Percentiles rank a stretch among this genome's conserved stretches.
Evolutionary conservation across 2,113 vertebrate genomes (phyloP).

Genomic region (Siniperca knerii): DNA sequence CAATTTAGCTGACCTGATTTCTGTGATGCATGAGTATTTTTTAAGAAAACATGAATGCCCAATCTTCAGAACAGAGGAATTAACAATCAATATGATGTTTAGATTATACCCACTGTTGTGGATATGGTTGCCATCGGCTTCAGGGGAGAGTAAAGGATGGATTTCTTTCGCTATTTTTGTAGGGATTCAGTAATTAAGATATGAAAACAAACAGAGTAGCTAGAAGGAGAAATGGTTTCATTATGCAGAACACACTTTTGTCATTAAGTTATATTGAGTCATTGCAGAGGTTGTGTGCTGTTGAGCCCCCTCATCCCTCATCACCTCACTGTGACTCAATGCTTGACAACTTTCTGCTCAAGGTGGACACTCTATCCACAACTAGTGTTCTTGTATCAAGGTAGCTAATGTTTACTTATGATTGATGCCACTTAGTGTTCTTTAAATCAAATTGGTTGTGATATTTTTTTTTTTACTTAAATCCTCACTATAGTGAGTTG

Average conservation of each 20-base stretch:
- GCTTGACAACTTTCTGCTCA: not conserved
- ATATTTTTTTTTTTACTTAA: not conserved
- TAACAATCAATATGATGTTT: slow-evolving; percentile 47
- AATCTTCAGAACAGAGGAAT: slow-evolving; percentile 26
- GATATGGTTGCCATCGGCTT: slow-evolving; percentile 52
- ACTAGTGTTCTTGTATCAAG: not conserved
- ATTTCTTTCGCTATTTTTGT: slow-evolving; percentile 52
- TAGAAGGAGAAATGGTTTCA: slow-evolving; percentile 4
- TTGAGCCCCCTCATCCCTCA: not conserved
- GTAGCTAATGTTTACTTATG: not conserved
- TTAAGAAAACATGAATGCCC: slow-evolving; percentile 21
- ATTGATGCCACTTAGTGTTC: not conserved
- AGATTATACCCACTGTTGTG: slow-evolving; percentile 58
- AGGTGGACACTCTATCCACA: not conserved
- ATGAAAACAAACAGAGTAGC: slow-evolving; percentile 60
- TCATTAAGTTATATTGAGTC: slow-evolving; percentile 44
- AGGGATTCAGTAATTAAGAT: slow-evolving; percentile 49
- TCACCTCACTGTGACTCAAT: not conserved
- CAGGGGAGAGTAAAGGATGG: slow-evolving; percentile 17
- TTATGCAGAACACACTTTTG: slow-evolving; percentile 7
- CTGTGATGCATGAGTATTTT: slow-evolving; percentile 29
- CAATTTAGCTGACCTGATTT: slow-evolving; percentile 30
- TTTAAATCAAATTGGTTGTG: not conserved
- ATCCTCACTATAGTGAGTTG: not conserved
- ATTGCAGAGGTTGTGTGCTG: slow-evolving; percentile 14